phyloP scores from a whole-genome alignment of 2,113 vertebrate genomes.

The Corythaixoides concolor region DNA sequence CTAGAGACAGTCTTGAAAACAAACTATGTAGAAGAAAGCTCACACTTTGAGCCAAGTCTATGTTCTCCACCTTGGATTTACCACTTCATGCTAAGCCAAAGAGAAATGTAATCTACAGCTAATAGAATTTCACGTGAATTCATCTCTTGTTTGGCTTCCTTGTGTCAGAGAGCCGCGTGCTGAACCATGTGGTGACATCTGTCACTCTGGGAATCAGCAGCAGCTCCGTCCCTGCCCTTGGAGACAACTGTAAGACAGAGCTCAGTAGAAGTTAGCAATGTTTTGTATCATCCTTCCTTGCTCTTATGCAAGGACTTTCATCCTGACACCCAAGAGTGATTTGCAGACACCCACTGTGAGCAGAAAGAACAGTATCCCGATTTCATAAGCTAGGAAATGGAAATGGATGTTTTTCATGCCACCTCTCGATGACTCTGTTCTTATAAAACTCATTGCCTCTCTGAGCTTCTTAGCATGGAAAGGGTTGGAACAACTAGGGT shows the following conservation, averaged over 20 bases:
- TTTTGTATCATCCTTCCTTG: background rate
- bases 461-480: background rate
- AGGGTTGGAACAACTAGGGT: background rate
- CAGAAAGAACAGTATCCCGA: background rate
- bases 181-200: background rate
- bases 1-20: background rate
- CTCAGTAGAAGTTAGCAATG: background rate
- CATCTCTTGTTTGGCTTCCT: background rate
- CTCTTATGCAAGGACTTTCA: background rate
- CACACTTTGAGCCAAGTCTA: background rate
- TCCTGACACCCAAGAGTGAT: background rate
- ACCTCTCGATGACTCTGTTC: background rate
- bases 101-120: background rate
- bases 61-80: background rate
- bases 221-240: background rate
- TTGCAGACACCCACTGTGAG: background rate
- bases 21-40: background rate
- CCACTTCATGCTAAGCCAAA: background rate
- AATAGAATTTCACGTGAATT: background rate
- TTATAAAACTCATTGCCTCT: background rate
- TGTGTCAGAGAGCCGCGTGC: background rate
- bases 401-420: background rate
- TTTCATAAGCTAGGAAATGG: background rate
- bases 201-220: background rate
- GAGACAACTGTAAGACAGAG: background rate